A percentile compares a stretch with the other conserved stretches of the same genome.
Evolutionary conservation across 1,140 invertebrate species (phyloP).

Genomic region (Marisa cornuarietis): DNA sequence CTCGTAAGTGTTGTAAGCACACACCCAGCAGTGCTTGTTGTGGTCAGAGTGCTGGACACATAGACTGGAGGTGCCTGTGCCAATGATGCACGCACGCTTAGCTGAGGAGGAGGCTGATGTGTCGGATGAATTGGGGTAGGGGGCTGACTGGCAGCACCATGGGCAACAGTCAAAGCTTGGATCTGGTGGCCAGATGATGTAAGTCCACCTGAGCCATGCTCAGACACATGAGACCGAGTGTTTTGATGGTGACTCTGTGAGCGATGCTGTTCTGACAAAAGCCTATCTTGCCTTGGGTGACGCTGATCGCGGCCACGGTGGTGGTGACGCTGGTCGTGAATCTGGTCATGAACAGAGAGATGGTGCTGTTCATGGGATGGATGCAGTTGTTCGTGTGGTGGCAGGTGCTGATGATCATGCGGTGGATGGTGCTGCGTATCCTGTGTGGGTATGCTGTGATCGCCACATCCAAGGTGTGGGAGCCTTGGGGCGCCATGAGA

Average conservation of each 20-base stretch:
- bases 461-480: neutral
- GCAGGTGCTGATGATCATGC: neutral
- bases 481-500: constrained; percentile 16
- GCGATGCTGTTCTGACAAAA: too few species aligned
- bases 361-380: neutral
- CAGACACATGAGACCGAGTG: too few species aligned
- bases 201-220: too few species aligned
- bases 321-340: neutral
- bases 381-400: neutral
- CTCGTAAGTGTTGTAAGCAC: neutral
- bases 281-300: neutral
- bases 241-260: too few species aligned
- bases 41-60: constrained; percentile 18
- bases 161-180: too few species aligned
- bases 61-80: constrained; percentile 15
- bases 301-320: neutral
- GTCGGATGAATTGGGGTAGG: neutral
- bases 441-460: constrained; percentile 1
- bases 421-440: constrained; percentile 15
- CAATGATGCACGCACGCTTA: neutral
- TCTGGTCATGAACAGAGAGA: neutral
- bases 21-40: constrained; percentile 7
- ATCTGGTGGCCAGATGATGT: too few species aligned
- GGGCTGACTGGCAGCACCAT: too few species aligned
- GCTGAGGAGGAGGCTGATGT: neutral